A percentile compares a stretch with the other conserved stretches of the same genome.
These are phyloP conservation scores for Digitonthophagus gazella DNA, from an alignment of 2,888 invertebrate species.

Conservation along the genomic window DNA sequence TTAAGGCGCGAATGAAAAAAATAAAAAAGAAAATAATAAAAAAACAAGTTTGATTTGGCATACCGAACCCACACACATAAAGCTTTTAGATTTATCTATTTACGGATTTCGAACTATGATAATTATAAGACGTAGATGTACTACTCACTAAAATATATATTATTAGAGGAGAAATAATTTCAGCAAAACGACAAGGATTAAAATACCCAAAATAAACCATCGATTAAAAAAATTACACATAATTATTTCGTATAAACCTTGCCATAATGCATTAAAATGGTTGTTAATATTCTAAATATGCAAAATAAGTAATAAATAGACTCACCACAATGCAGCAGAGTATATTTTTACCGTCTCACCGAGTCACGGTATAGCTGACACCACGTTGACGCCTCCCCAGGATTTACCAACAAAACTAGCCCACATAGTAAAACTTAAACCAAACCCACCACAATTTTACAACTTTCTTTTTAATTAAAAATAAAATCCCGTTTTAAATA, in stretches of 20 bases:
- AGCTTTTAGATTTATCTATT: conserved; percentile 27
- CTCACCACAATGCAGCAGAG: conserved; percentile 53
- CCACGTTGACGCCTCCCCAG: conserved; percentile 50
- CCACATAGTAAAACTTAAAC: conserved; percentile 40
- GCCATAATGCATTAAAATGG: neutral
- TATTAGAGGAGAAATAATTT: conserved; percentile 18
- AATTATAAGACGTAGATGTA: too few relatives aligned
- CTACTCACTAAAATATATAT: conserved; percentile 25
- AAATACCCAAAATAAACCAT: neutral
- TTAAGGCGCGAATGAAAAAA: neutral
- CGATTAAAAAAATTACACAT: neutral
- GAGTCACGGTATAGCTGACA: conserved; percentile 50
- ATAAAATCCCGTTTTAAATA: conserved; percentile 1
- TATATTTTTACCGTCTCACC: conserved; percentile 47
- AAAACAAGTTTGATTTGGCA: conserved; percentile 32
- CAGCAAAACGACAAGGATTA: conserved; percentile 6
- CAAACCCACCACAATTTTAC: conserved; percentile 40
- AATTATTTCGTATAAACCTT: neutral
- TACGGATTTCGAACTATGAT: neutral
- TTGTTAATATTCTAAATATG: conserved; percentile 32
- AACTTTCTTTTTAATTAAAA: neutral
- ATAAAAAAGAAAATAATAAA: conserved; percentile 31
- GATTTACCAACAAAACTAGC: conserved; percentile 49
- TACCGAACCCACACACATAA: conserved; percentile 37
- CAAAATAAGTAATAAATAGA: conserved; percentile 48